phyloP scores from a whole-genome alignment of 2,797 vertebrate species.

The Hippocampus kuda region DNA sequence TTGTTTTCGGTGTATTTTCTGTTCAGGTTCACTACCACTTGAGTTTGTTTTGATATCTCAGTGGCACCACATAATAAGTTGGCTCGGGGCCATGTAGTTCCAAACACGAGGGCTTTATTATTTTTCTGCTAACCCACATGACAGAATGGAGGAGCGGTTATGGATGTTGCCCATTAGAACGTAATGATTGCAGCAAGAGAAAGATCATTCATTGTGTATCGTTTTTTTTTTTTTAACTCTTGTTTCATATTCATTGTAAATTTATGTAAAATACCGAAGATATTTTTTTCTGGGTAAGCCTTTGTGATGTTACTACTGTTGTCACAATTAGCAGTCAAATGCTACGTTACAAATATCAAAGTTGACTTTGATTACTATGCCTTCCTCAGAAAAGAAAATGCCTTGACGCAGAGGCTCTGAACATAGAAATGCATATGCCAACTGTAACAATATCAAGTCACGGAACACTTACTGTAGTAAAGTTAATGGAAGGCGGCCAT shows the following conservation, averaged over 20 bases:
- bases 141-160: conserved; percentile 29
- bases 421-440: too few species aligned
- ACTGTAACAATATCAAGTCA: too few species aligned
- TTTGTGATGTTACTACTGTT: background rate
- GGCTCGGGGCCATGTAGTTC: background rate
- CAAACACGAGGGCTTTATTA: conserved; percentile 35
- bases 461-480: too few species aligned
- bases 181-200: conserved; percentile 38
- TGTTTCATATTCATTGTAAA: background rate
- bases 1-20: conserved; percentile 13
- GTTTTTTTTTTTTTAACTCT: background rate
- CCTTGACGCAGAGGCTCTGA: too few species aligned
- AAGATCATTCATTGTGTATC: background rate
- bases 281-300: background rate
- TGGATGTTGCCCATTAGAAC: conserved; percentile 45
- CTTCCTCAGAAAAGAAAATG: too few species aligned
- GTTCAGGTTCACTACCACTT: conserved; percentile 1
- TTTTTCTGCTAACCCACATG: conserved; percentile 42
- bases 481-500: too few species aligned
- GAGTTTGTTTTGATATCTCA: background rate
- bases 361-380: too few species aligned
- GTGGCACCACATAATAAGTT: background rate
- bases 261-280: background rate
- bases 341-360: too few species aligned
- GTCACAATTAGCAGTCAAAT: too few species aligned